These are phyloP conservation scores for Nymphicus hollandicus DNA, from an alignment of 2,113 vertebrate species.

Conservation along the genomic window DNA sequence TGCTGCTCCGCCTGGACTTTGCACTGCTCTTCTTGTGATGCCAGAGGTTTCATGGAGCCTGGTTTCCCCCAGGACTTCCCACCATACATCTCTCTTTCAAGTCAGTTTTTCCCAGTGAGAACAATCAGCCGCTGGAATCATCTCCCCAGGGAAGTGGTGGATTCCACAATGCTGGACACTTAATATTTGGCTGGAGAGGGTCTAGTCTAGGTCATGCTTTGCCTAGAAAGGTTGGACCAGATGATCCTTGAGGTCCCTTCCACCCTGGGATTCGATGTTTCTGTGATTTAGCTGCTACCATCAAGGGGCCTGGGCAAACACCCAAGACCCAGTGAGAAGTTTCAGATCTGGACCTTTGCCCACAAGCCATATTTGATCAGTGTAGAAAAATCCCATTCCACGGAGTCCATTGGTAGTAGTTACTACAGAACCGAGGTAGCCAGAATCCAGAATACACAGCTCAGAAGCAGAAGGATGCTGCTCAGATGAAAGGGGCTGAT, in stretches of 20 bases:
- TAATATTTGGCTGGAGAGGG: background rate
- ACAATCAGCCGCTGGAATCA: background rate
- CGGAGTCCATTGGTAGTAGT: background rate
- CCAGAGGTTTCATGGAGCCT: background rate
- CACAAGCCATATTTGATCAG: background rate
- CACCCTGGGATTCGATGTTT: background rate
- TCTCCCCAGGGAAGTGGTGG: background rate
- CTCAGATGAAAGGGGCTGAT: background rate
- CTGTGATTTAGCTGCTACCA: background rate
- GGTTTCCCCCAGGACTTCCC: background rate
- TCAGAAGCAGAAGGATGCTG: background rate
- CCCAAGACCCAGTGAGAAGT: background rate
- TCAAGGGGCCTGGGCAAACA: background rate
- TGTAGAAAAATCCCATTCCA: background rate
- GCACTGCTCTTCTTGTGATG: background rate
- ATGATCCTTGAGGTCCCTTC: background rate
- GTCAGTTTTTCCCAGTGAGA: background rate
- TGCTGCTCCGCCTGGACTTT: background rate
- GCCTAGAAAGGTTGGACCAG: background rate
- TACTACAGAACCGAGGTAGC: background rate
- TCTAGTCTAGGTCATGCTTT: background rate
- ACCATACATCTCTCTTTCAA: background rate
- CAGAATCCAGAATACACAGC: background rate
- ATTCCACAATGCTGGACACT: background rate
- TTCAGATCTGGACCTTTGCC: background rate